Base-by-base conservation (phyloP, 2,797 vertebrate species). In the Pogonophryne albipinna region DNA sequence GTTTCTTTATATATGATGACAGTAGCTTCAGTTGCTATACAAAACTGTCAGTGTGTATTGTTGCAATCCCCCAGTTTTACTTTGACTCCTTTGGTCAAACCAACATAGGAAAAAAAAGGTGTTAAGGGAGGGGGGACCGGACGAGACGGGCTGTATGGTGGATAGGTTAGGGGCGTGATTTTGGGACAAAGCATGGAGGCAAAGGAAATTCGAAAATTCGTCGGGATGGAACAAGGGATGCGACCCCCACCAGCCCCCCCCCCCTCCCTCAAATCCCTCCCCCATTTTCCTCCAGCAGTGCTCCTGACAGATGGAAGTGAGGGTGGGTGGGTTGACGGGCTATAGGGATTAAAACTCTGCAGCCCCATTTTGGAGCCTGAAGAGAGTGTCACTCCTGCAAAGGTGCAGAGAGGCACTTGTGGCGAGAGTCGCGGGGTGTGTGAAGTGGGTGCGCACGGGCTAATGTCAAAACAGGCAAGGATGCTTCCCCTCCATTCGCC, bases 201-300 rank as follows among this genome's bases (percentile, higher is more conserved):
- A 91, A 91, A 95, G 93, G 92, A 95, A 95, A 95, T 95, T 92
- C 95, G 92, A 95, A 94, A 93, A 94, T 93, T 88, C 74, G 87
- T 81, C 82, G 88, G 89, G 87, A 94, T 92, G 94, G 94, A 96
- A 95, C 94, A 91, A 88, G 91, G 87, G 93, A 92, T 91, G 91
- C 87, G 79, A 75, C 89, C 91, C 86, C 31, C n/a, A 27, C 27
- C 27, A 4, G 27, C 27, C 27, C 27, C 27, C 27, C 23, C 23
- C 27, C 27, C 27, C 27, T 4, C 27, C 27, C 27, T 27, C 27
- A 38, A 38, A 38, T 7, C 71, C 46, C 58, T 23, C 65, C 82
- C 49, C 57, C 73, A 17, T 71, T 84, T 78, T 78, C 86, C 90
- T 92, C 90, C 90, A 93, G 92, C 90, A 89, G 92, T 87, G 90